phyloP scores from a whole-genome alignment of 2,797 vertebrate species.

The Moxostoma hubbsi region DNA sequence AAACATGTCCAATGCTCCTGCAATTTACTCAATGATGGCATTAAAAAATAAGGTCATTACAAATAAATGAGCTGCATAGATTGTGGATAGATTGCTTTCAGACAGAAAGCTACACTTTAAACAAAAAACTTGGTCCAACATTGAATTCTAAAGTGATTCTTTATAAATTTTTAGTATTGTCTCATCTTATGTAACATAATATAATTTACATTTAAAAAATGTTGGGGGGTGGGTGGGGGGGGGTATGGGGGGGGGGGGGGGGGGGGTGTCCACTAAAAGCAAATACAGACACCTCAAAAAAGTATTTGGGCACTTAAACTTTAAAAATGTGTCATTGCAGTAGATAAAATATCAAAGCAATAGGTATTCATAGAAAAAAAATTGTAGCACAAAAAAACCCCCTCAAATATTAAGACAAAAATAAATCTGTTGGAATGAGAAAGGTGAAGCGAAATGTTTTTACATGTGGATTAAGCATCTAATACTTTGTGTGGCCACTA shows the following conservation, averaged over 20 bases:
- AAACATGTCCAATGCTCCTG: conserved; percentile 7
- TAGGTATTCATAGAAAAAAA: no score
- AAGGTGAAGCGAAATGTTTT: no score
- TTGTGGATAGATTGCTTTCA: conserved; percentile 1
- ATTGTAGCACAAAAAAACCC: no score
- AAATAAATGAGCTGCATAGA: neutral
- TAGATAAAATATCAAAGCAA: neutral
- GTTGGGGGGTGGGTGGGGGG: no score
- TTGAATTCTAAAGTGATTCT: neutral
- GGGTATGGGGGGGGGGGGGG: no score
- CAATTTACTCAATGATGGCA: neutral
- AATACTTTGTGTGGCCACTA: neutral
- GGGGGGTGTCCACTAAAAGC: no score
- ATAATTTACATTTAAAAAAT: neutral
- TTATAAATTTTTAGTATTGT: neutral
- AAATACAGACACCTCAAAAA: neutral
- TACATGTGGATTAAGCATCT: no score
- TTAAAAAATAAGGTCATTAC: conserved; percentile 7
- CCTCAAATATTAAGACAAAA: no score
- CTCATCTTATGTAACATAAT: neutral
- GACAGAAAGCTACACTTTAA: neutral
- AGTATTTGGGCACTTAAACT: neutral
- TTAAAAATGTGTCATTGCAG: neutral
- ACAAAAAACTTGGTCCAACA: neutral
- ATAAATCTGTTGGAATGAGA: no score